Evolutionary conservation across 2,797 vertebrate species (phyloP).

Genomic region (Vireo griseus): DNA sequence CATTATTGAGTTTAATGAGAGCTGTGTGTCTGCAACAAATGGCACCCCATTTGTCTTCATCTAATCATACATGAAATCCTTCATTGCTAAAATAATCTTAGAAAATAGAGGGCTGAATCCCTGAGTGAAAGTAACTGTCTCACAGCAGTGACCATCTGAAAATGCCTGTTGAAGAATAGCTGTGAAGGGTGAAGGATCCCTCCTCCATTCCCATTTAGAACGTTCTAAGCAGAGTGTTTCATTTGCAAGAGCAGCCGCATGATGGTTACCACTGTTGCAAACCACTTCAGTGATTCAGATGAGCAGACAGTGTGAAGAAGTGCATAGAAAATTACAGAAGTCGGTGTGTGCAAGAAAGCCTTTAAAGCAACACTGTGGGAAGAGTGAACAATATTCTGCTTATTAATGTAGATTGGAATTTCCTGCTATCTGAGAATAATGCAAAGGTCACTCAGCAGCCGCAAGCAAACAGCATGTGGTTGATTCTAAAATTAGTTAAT

Average conservation of each 20-base stretch:
- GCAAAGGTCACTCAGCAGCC: conserved; percentile 18
- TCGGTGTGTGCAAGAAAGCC: background rate
- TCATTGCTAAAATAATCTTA: background rate
- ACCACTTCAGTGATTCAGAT: background rate
- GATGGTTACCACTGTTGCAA: background rate
- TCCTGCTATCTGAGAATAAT: conserved; percentile 2
- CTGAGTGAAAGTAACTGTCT: background rate
- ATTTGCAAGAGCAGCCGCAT: background rate
- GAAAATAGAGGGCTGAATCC: background rate
- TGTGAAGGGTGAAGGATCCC: background rate
- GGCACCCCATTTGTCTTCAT: background rate
- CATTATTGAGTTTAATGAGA: background rate
- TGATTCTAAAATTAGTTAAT: conserved; percentile 35
- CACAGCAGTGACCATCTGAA: background rate
- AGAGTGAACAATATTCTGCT: conserved; percentile 1
- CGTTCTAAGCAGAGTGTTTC: background rate
- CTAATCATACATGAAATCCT: background rate
- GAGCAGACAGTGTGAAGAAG: background rate
- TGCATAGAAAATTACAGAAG: background rate
- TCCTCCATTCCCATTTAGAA: background rate
- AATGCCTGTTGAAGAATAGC: background rate
- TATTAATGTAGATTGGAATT: conserved; percentile 21
- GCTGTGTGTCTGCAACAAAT: background rate
- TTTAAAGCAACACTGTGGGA: background rate
- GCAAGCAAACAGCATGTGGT: background rate